Base-by-base conservation (phyloP, 2,797 vertebrate genomes). In the Taeniopygia guttata region DNA sequence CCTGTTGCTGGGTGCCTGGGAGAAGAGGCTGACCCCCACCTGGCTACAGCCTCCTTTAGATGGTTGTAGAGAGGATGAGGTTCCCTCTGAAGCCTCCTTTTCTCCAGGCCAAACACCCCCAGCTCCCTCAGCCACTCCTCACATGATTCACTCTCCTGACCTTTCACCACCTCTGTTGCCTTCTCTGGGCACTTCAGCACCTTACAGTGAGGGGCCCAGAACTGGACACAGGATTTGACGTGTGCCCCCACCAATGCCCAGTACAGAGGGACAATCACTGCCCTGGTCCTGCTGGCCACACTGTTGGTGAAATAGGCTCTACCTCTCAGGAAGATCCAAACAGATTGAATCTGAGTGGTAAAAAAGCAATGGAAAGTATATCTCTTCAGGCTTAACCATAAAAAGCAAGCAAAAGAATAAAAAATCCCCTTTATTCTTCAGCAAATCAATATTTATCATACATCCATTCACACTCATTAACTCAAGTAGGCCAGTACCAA, bases 401-500 rank as follows among this genome's bases (percentile, higher is more conserved):
- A 36, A 77, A 84, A 42, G 13, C 17, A 91, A 45, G 20, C 21
- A 80, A 80, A 84, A 70, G 9, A 27, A 56, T 17, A 19, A 89
- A 79, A 88, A 74, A 16, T 29, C 15, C 18, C 40, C 26, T 63
- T 91, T 69, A 59, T 49, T 91, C 92, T 68, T 81, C 58, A 89
- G 58, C 29, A 69, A 91, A 66, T 87, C 51, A 73, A 10, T 74
- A 76, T 16, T 29, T 74, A 70, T 59, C 59, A 58, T 34, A 58
- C 55, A 83, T 52, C 60, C 51, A 51, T 59, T 74, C 78, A 49
- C 26, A 66, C 55, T 89, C 78, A 83, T 83, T 93, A 92, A 67
- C 66, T 93, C 64, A 95, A 93, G 66, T 78, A 87, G 91, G 72
- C 66, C 89, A 94, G 43, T 74, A 87, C 11, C 49, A 72, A 75